Evolutionary conservation across 2,797 vertebrate genomes (phyloP).

Genomic region (Peromyscus aztecus): DNA sequence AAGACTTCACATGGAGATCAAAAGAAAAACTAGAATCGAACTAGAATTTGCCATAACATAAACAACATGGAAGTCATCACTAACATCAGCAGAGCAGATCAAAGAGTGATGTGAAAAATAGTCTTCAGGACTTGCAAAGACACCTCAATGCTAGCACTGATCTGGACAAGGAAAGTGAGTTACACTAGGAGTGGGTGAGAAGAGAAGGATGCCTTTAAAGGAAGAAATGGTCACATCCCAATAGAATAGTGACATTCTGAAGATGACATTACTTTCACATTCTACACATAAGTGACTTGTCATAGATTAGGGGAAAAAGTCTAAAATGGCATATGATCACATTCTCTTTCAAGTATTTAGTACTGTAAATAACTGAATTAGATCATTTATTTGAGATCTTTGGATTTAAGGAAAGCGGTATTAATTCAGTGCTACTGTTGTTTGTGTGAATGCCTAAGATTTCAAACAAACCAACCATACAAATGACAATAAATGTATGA

Average conservation of each 20-base stretch:
- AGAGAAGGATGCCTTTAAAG: not conserved
- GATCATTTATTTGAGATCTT: not conserved
- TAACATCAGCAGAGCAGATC: not conserved
- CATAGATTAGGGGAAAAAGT: not conserved
- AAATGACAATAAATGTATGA: not conserved
- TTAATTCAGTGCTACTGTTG: not conserved
- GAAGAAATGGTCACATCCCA: not conserved
- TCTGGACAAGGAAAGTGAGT: not conserved
- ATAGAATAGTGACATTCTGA: not conserved
- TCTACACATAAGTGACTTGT: not conserved
- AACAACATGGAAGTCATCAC: not conserved
- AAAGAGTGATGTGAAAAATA: not conserved
- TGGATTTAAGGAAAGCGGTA: not conserved
- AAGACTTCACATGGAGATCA: not conserved
- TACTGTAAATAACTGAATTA: not conserved
- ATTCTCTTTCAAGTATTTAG: constrained; percentile 5
- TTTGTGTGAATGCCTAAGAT: not conserved
- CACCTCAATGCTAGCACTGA: not conserved
- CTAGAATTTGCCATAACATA: not conserved
- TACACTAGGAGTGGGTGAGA: not conserved
- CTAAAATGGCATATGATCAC: not conserved
- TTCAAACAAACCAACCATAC: not conserved
- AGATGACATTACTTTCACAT: not conserved
- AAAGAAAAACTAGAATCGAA: not conserved
- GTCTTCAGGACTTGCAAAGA: not conserved